phyloP scores from a whole-genome alignment of 92 coral and sea anemone genomes.

The Parazoanthus swiftii region DNA sequence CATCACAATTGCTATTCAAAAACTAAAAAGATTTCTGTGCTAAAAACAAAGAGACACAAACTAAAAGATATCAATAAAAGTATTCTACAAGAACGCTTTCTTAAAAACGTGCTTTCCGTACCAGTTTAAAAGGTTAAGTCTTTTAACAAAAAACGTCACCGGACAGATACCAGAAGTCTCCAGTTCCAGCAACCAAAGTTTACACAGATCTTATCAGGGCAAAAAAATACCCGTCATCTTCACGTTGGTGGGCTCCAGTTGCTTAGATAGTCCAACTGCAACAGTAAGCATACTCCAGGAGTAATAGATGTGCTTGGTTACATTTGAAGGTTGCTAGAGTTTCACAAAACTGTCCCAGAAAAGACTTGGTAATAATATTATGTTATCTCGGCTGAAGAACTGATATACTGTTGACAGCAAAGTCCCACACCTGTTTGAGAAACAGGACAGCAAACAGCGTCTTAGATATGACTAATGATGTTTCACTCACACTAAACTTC shows the following conservation, averaged over 20 bases:
- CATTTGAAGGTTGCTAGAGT: no score
- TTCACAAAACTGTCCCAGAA: no score
- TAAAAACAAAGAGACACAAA: not conserved
- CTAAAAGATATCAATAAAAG: not conserved
- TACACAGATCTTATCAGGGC: not conserved
- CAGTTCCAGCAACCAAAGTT: no score
- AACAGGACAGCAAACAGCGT: not conserved
- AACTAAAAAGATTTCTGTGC: not conserved
- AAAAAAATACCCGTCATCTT: not conserved
- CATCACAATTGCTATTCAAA: not conserved
- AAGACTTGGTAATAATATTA: no score
- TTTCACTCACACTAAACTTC: no score
- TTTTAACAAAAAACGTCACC: not conserved
- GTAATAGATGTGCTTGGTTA: not conserved
- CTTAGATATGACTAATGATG: no score
- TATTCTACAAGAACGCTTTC: not conserved
- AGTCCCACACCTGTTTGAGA: conserved; percentile 60
- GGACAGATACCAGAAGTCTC: not conserved
- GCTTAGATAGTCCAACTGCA: not conserved
- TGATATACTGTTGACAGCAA: conserved; percentile 63
- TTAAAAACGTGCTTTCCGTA: not conserved
- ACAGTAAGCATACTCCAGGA: not conserved
- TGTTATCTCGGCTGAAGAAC: conserved; percentile 41
- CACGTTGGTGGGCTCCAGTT: not conserved
- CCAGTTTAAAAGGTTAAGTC: not conserved